Evolutionary conservation across 2,888 invertebrate species (phyloP), one percentile per base, ranked within the genome.

Genomic region (Bembecia ichneumoniformis): DNA sequence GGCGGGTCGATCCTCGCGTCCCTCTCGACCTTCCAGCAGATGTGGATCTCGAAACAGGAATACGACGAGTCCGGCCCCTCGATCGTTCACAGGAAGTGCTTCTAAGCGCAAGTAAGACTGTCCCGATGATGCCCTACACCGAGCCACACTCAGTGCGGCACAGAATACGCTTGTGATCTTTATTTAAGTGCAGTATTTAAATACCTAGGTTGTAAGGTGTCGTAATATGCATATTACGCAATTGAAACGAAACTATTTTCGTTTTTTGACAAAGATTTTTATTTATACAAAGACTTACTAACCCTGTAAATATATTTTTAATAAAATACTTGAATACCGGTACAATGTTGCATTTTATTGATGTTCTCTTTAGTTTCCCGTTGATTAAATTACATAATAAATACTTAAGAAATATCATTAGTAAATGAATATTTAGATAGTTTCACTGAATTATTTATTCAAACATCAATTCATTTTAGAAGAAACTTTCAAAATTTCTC

Each of bases 31-130:
- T 96, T 96, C 94, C 95, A 96, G 81, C 94, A 95, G 89, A 96
- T 96, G 96, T 96, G 96, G 96, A 95, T 96, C 90, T 95, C 95
- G 77, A 97, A 97, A 89, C 96, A 96, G 88, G 97, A 97, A 82
- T 97, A 97, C 88, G 97, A 97, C 82, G 97, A 97, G 88, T 96
- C 96, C 67, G 97, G 80, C 74, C 96, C 96, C 71, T 94, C 94
- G 68, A 95, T 96, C 75, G 96, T 96, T 64, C 96, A 96, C 92
- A 94, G 96, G 89, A 97, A 97, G 91, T 97, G 97, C 74, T 82
- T 81, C 81, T 82, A 80, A 77, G 63, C 66, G 63, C 60, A 74
- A 77, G 67, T 80, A 75, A 82, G 82, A 82, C 82, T 82, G 71
- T 78, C 71, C 68, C 68, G 74, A 80, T 82, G 81, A 83, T 79